phyloP scores from a whole-genome alignment of 2,797 vertebrate species.

The Sebastes itinus region DNA sequence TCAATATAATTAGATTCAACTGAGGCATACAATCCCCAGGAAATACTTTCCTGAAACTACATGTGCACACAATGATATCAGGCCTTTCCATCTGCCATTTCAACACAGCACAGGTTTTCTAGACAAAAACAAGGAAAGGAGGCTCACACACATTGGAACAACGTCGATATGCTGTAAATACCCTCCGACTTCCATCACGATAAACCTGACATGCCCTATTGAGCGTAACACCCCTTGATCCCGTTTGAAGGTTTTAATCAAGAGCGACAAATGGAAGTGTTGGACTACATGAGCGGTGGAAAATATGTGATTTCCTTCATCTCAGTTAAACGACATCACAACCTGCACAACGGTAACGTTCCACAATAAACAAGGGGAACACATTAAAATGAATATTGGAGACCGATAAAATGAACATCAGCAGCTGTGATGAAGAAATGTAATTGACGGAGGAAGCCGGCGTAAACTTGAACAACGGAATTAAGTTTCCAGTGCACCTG shows the following conservation, averaged over 20 bases:
- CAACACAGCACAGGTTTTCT: conserved; percentile 61
- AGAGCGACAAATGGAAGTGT: conserved; percentile 28
- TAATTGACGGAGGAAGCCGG: conserved; percentile 8
- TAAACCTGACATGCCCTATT: conserved; percentile 41
- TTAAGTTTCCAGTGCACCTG: conserved; percentile 68
- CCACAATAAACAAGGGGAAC: background rate
- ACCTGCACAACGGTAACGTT: background rate
- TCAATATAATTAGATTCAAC: conserved; percentile 75
- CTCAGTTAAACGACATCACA: background rate
- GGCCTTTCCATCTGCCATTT: conserved; percentile 59
- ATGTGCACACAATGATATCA: conserved; percentile 63
- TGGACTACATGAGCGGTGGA: background rate
- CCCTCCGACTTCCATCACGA: conserved; percentile 47
- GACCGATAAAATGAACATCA: background rate
- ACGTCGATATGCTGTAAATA: conserved; percentile 54
- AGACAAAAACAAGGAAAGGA: conserved; percentile 61
- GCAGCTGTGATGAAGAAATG: background rate
- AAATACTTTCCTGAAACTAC: conserved; percentile 52
- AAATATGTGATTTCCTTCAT: conserved; percentile 3
- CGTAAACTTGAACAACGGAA: conserved; percentile 11
- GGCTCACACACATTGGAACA: conserved; percentile 40
- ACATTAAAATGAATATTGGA: background rate
- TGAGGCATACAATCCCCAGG: conserved; percentile 50
- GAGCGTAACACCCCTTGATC: conserved; percentile 47
- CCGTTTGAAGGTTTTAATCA: conserved; percentile 27